Conservation (phyloP, 2,888 invertebrate species). For the Mythimna albipuncta region DNA sequence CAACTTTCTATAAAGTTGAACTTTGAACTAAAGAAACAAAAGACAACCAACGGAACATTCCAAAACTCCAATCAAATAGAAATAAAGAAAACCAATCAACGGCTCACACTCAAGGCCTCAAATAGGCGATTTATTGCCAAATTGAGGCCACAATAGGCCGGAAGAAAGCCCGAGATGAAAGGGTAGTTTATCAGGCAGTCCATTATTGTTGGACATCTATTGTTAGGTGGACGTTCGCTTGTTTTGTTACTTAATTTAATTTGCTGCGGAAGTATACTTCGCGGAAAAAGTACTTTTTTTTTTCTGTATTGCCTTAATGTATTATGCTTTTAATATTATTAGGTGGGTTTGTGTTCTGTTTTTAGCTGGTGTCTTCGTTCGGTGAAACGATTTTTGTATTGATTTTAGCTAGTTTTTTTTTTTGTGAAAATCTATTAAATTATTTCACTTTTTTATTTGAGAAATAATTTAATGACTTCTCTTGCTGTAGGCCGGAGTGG, state of each 20-base stretch:
- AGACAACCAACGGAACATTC: constrained; percentile 37
- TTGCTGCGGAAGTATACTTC: constrained; percentile 50
- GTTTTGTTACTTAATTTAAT: constrained; percentile 69
- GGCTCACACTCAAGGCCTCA: constrained; percentile 57
- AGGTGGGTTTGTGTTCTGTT: constrained; percentile 19
- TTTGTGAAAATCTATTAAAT: neutral
- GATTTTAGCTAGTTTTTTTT: neutral
- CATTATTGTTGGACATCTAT: constrained; percentile 64
- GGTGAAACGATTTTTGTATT: neutral
- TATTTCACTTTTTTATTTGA: too few species aligned
- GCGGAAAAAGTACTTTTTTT: constrained; percentile 23
- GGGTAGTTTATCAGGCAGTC: constrained; percentile 70
- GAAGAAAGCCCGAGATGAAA: constrained; percentile 63
- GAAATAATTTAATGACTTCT: too few species aligned
- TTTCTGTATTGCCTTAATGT: constrained; percentile 40
- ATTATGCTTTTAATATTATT: constrained; percentile 55
- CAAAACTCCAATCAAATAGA: constrained; percentile 43
- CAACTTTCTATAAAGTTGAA: neutral
- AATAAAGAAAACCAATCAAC: constrained; percentile 68
- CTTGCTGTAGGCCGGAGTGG: too few species aligned
- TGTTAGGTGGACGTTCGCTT: constrained; percentile 56
- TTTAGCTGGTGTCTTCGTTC: constrained; percentile 11
- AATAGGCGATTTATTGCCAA: constrained; percentile 71
- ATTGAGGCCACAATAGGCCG: constrained; percentile 67
- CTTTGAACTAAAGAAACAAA: constrained; percentile 28